phyloP scores from a whole-genome alignment of 1,140 invertebrate genomes.

The Scaptomyza graminum region DNA sequence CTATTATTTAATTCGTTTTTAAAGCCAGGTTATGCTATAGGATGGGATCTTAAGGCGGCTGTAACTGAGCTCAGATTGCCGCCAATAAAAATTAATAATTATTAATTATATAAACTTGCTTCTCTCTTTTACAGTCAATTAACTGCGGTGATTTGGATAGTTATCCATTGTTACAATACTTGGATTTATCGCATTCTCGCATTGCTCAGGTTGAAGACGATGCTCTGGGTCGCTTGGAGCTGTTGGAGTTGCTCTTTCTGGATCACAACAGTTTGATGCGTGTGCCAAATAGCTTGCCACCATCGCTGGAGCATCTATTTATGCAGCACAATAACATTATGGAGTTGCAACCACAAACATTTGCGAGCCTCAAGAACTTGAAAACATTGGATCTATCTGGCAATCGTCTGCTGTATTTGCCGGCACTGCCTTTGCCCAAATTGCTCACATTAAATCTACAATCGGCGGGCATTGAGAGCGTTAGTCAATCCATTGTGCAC shows the following conservation, averaged over 20 bases:
- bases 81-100: no score
- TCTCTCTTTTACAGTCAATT: constrained; percentile 84
- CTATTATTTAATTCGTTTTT: no score
- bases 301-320: constrained; percentile 86
- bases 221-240: constrained; percentile 91
- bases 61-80: no score
- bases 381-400: constrained; percentile 86
- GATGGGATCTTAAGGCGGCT: no score
- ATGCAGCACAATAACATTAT: constrained; percentile 87
- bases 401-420: constrained; percentile 78
- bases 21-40: no score
- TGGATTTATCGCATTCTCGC: constrained; percentile 92
- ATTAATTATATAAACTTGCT: not conserved
- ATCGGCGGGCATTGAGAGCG: constrained; percentile 63
- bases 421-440: constrained; percentile 65
- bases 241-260: constrained; percentile 91
- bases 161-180: constrained; percentile 91
- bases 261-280: constrained; percentile 89
- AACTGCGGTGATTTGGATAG: constrained; percentile 94
- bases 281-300: constrained; percentile 88
- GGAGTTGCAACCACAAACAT: constrained; percentile 87
- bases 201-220: constrained; percentile 92
- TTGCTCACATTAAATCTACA: constrained; percentile 75
- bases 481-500: constrained; percentile 78
- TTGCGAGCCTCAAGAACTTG: constrained; percentile 88